Conservation (phyloP, 1,140 invertebrate genomes). For the Papilio glaucus region DNA sequence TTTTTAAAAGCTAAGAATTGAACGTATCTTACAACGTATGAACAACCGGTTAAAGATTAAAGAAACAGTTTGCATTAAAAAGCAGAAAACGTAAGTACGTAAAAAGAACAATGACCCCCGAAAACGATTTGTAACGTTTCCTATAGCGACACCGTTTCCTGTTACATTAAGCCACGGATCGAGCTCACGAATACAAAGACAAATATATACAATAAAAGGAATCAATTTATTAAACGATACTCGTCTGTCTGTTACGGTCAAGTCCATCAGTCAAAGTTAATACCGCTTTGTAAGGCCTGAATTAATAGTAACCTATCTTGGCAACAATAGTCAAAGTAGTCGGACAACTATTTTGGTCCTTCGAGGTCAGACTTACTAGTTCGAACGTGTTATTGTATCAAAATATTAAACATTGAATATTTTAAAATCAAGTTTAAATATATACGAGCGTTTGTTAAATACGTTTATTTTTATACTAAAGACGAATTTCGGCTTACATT, state of each 20-base stretch:
- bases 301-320: not conserved
- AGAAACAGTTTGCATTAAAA: constrained; percentile 42
- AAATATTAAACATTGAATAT: constrained; percentile 8
- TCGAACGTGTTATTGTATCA: not conserved
- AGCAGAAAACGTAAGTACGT: constrained; percentile 41
- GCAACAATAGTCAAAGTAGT: constrained; percentile 16
- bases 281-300: constrained; percentile 1
- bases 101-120: constrained; percentile 77
- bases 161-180: constrained; percentile 58
- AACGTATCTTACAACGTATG: too few relatives aligned
- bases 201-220: constrained; percentile 34
- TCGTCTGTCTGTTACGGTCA: constrained; percentile 14
- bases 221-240: constrained; percentile 24
- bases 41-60: not conserved
- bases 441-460: not conserved
- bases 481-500: not conserved
- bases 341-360: constrained; percentile 30
- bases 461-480: not conserved
- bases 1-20: too few relatives aligned
- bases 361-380: constrained; percentile 29
- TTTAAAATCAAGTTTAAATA: not conserved
- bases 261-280: constrained; percentile 20
- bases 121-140: constrained; percentile 71
- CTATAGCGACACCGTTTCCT: constrained; percentile 77
- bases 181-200: constrained; percentile 52